Percentiles rank a stretch among this genome's conserved stretches.
Evolutionary conservation across 2,113 vertebrate genomes (phyloP).

Genomic region (Micronycteris hirsuta): DNA sequence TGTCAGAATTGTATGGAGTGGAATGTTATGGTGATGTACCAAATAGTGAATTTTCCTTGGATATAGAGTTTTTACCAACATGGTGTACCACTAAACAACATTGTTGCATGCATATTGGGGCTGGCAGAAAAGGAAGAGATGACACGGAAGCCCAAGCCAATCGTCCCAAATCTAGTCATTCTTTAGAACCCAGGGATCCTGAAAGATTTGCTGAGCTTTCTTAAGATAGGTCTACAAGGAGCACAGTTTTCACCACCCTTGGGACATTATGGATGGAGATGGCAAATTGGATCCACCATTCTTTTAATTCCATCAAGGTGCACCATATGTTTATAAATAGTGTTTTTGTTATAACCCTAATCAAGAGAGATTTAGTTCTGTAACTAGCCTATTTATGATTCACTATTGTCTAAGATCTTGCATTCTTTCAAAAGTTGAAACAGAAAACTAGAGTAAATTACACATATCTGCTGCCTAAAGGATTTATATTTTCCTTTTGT

Average conservation of each 20-base stretch:
- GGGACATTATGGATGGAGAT: background rate
- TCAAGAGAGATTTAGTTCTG: slow-evolving; percentile 32
- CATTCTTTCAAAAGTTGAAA: slow-evolving; percentile 64
- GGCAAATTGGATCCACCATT: slow-evolving; percentile 38
- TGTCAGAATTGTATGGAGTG: background rate
- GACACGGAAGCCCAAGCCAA: background rate
- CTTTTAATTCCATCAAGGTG: slow-evolving; percentile 23
- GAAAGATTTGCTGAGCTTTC: background rate
- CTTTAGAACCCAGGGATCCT: background rate
- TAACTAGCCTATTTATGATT: slow-evolving; percentile 35
- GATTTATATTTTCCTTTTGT: slow-evolving; percentile 63
- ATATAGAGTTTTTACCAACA: background rate
- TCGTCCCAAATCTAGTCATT: background rate
- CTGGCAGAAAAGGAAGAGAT: background rate
- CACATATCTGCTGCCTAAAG: slow-evolving; percentile 54
- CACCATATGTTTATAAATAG: slow-evolving; percentile 58
- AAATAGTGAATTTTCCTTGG: background rate
- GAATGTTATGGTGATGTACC: background rate
- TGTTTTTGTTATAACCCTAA: slow-evolving; percentile 48
- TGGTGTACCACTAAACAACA: background rate
- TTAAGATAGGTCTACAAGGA: background rate
- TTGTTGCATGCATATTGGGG: background rate
- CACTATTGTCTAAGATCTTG: slow-evolving; percentile 51
- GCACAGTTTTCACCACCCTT: background rate
- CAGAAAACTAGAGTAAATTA: slow-evolving; percentile 66